Evolutionary conservation across 2,888 invertebrate genomes (phyloP).

Genomic region (Lydus trimaculatus): DNA sequence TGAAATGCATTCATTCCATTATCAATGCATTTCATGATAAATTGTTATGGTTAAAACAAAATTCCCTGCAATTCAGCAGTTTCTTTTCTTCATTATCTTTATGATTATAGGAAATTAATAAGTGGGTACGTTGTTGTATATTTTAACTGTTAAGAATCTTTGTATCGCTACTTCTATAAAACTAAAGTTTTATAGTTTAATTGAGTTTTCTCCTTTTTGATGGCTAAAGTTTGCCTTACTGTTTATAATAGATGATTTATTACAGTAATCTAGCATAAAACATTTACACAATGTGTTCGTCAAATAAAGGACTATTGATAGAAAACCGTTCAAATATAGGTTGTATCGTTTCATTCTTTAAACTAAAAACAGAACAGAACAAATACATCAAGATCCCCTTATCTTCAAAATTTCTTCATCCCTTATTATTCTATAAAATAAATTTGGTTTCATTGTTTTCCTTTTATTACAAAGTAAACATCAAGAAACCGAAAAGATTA

Average conservation of each 20-base stretch:
- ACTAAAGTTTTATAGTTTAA: background rate
- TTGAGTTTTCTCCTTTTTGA: background rate
- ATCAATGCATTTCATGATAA: slow-evolving; percentile 5
- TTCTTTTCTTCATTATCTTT: background rate
- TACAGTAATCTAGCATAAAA: background rate
- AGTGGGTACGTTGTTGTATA: background rate
- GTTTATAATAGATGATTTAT: background rate
- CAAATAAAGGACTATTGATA: background rate
- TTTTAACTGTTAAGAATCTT: background rate
- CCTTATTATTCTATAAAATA: background rate
- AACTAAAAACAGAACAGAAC: too few relatives aligned
- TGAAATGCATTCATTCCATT: background rate
- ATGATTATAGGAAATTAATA: background rate
- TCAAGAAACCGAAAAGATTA: background rate
- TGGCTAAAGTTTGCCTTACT: background rate
- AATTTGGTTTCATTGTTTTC: background rate
- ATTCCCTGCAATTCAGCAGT: background rate
- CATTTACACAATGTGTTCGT: background rate
- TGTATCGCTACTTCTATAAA: background rate
- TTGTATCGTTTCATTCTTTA: background rate
- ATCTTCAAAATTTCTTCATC: background rate
- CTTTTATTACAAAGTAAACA: background rate
- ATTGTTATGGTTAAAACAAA: background rate
- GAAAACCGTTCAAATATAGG: background rate
- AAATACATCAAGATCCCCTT: too few relatives aligned